These are phyloP conservation scores for Harlomillsia oculata DNA, from an alignment of 1,140 invertebrate species.

Conservation along the genomic window DNA sequence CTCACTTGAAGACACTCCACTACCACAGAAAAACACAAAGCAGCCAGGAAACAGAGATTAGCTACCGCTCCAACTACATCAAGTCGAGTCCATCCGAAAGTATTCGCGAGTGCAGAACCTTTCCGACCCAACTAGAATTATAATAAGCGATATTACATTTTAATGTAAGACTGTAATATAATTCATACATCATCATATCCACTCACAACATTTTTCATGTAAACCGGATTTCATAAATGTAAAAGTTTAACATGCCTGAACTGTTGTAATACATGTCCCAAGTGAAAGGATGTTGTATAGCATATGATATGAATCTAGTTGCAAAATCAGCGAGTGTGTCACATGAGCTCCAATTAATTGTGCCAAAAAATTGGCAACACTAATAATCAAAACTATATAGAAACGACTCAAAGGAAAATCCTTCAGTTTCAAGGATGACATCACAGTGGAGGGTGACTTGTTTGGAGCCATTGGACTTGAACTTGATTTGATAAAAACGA, in stretches of 20 bases:
- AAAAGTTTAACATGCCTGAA: constrained; percentile 52
- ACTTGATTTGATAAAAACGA: too few relatives aligned
- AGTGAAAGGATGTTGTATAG: constrained; percentile 62
- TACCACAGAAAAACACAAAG: constrained; percentile 68
- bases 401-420: constrained; percentile 39
- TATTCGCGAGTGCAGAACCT: constrained; percentile 58
- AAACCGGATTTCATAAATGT: not conserved
- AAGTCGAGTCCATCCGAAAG: constrained; percentile 82
- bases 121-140: constrained; percentile 15
- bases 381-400: constrained; percentile 59
- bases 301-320: constrained; percentile 75
- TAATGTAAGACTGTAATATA: not conserved
- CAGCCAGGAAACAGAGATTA: constrained; percentile 74
- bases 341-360: constrained; percentile 65
- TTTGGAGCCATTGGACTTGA: too few relatives aligned
- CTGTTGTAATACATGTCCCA: constrained; percentile 58
- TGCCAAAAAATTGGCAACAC: constrained; percentile 58
- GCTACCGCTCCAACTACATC: constrained; percentile 68
- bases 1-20: constrained; percentile 62
- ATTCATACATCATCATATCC: not conserved
- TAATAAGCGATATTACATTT: not conserved
- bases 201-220: not conserved
- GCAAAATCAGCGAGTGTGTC: constrained; percentile 69
- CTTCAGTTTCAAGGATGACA: constrained; percentile 13
- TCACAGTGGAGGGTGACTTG: too few relatives aligned